These are phyloP conservation scores for Xestia ashworthii DNA, from an alignment of 2,888 invertebrate genomes.

Conservation along the genomic window DNA sequence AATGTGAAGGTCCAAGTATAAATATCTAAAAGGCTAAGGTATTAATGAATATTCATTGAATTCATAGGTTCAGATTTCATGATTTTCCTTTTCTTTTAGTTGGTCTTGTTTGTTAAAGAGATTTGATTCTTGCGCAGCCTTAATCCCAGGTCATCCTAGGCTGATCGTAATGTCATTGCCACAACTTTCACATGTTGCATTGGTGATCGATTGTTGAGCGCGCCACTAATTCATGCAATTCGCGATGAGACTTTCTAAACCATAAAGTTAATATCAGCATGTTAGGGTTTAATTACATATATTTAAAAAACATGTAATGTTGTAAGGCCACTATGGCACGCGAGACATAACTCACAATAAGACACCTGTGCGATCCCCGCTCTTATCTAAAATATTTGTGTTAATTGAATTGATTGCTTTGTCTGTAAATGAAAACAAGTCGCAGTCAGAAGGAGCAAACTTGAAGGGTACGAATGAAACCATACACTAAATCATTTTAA, in stretches of 20 bases:
- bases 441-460: not conserved
- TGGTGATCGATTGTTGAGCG: constrained; percentile 39
- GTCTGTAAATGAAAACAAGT: too few relatives aligned
- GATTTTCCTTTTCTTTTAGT: too few relatives aligned
- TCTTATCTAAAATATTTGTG: too few relatives aligned
- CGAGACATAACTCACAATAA: too few relatives aligned
- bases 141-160: constrained; percentile 52
- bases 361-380: too few relatives aligned
- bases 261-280: not conserved
- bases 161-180: constrained; percentile 69
- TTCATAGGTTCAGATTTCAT: too few relatives aligned
- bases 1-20: too few relatives aligned
- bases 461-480: not conserved
- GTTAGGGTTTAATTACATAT: not conserved
- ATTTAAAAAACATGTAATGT: not conserved
- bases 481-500: too few relatives aligned
- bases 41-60: too few relatives aligned
- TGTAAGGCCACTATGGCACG: not conserved
- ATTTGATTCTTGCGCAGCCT: not conserved
- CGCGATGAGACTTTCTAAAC: constrained; percentile 21
- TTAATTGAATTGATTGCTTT: too few relatives aligned
- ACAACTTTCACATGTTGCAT: constrained; percentile 58
- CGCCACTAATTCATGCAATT: constrained; percentile 36
- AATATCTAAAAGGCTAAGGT: too few relatives aligned
- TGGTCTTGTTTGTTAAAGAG: too few relatives aligned